phyloP scores from a whole-genome alignment of 2,113 vertebrate species.

The Cyprinodon tularosa region DNA sequence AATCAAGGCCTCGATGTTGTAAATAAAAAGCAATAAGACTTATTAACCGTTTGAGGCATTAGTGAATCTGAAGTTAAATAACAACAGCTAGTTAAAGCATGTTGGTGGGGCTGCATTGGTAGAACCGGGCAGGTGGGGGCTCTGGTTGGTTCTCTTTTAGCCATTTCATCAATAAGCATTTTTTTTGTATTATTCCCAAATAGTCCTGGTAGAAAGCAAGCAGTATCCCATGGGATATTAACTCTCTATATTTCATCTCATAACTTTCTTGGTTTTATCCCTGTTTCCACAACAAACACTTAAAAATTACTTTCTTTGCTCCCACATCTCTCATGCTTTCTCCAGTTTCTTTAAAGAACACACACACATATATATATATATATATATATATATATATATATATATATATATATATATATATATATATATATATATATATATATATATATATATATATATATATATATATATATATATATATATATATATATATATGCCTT shows the following conservation, averaged over 20 bases:
- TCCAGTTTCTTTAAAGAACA: too few relatives aligned
- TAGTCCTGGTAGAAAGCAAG: not conserved
- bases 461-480: too few relatives aligned
- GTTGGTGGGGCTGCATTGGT: not conserved
- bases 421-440: too few relatives aligned
- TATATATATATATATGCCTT: too few relatives aligned
- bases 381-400: too few relatives aligned
- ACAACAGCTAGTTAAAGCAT: not conserved
- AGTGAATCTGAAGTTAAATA: not conserved
- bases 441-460: too few relatives aligned
- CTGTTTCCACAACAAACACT: not conserved
- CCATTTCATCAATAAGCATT: not conserved
- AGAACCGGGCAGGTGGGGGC: not conserved
- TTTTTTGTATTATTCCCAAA: not conserved
- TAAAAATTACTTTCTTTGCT: not conserved
- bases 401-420: too few relatives aligned
- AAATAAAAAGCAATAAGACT: too few relatives aligned
- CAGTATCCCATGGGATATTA: not conserved
- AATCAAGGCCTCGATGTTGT: not conserved
- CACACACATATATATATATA: too few relatives aligned
- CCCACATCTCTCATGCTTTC: too few relatives aligned
- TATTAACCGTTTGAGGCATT: not conserved
- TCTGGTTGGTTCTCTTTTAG: not conserved
- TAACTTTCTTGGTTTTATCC: not conserved
- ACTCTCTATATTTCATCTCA: not conserved